These are phyloP conservation scores for Selene dorsalis DNA, from an alignment of 2,797 vertebrate species.

Conservation along the genomic window DNA sequence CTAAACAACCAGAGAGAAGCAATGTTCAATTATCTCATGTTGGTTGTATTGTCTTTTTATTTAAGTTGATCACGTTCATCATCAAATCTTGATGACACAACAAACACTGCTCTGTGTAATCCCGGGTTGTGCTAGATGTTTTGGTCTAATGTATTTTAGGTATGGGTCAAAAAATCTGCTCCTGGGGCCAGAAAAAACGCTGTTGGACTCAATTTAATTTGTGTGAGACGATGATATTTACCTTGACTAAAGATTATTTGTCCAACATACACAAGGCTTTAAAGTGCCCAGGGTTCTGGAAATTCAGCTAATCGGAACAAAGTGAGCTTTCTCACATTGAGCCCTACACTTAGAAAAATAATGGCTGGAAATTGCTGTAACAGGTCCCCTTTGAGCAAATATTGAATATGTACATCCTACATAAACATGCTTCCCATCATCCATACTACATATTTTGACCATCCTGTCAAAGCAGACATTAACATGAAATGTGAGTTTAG, in stretches of 20 bases:
- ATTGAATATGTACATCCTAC: neutral
- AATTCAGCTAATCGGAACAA: no score
- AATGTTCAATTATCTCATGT: constrained; percentile 31
- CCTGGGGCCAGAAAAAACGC: neutral
- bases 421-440: neutral
- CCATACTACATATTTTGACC: neutral
- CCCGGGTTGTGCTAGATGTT: constrained; percentile 22
- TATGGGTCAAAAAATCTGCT: constrained; percentile 23
- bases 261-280: neutral
- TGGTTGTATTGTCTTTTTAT: constrained; percentile 37
- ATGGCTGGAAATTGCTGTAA: no score
- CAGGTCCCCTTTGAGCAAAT: neutral
- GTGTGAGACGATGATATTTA: constrained; percentile 9
- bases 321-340: no score
- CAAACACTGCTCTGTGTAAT: constrained; percentile 39
- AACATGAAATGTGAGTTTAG: constrained; percentile 1
- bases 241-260: neutral
- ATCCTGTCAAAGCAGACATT: neutral
- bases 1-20: constrained; percentile 34
- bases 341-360: no score
- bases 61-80: constrained; percentile 41
- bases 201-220: neutral
- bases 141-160: constrained; percentile 42
- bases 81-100: no score
- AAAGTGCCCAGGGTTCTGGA: no score